These are phyloP conservation scores for Cebidichthys violaceus DNA, from an alignment of 2,113 vertebrate species.

Conservation along the genomic window DNA sequence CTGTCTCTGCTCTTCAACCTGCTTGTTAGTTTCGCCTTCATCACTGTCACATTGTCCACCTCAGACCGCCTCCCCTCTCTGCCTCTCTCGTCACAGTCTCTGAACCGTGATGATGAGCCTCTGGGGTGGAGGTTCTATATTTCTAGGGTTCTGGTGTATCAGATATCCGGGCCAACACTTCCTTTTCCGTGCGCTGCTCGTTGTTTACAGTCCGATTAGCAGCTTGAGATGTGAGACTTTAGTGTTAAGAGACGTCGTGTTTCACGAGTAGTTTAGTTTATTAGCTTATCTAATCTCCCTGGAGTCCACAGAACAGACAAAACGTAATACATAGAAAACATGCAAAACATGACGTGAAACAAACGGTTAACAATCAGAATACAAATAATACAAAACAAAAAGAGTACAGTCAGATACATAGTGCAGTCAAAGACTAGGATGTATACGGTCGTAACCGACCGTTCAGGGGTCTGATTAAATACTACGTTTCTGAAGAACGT, in stretches of 20 bases:
- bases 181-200: background rate
- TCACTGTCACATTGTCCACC: slow-evolving; percentile 24
- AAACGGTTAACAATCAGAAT: too few species aligned
- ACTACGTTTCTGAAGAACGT: too few species aligned
- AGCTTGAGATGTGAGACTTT: background rate
- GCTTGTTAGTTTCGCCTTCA: slow-evolving; percentile 62
- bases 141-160: background rate
- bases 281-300: too few species aligned
- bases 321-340: too few species aligned
- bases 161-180: background rate
- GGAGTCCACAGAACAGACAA: too few species aligned
- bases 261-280: too few species aligned
- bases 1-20: slow-evolving; percentile 51
- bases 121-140: background rate
- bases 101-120: background rate
- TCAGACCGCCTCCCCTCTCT: slow-evolving; percentile 2
- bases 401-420: too few species aligned
- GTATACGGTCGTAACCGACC: too few species aligned
- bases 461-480: too few species aligned
- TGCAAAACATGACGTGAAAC: too few species aligned
- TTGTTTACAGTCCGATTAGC: slow-evolving; percentile 1
- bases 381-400: too few species aligned
- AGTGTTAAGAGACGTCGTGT: background rate
- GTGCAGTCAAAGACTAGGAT: too few species aligned
- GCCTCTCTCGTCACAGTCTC: background rate